Conservation (phyloP, 1,140 invertebrate genomes). For the Oreohelix idahoensis region DNA sequence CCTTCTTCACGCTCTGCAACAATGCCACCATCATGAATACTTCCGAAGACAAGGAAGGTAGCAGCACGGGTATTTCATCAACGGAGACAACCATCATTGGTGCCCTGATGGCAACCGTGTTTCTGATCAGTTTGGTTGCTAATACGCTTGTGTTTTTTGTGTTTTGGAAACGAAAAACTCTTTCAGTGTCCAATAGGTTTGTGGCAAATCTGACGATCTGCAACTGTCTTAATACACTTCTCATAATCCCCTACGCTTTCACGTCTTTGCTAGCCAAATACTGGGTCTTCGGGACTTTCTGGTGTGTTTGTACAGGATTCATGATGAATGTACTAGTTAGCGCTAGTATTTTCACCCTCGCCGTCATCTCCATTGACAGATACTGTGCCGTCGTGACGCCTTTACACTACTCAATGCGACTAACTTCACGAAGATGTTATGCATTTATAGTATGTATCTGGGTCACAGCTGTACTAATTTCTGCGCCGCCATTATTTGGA, state of each 20-base stretch:
- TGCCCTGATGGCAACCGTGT: constrained; percentile 57
- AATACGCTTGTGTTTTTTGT: constrained; percentile 77
- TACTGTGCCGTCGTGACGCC: constrained; percentile 81
- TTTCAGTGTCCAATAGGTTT: constrained; percentile 81
- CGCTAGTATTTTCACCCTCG: constrained; percentile 81
- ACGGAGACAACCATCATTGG: constrained; percentile 44
- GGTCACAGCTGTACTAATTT: constrained; percentile 70
- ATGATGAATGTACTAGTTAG: constrained; percentile 75
- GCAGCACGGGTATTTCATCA: neutral
- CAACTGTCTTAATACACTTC: constrained; percentile 78
- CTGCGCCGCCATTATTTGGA: constrained; percentile 65
- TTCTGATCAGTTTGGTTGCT: constrained; percentile 72
- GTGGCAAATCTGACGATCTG: constrained; percentile 81
- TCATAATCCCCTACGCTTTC: constrained; percentile 78
- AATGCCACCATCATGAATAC: neutral
- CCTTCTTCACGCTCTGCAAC: neutral
- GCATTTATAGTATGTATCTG: constrained; percentile 81
- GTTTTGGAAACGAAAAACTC: constrained; percentile 76
- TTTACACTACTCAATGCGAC: constrained; percentile 76
- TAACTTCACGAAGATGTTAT: constrained; percentile 82
- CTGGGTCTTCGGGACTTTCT: constrained; percentile 68
- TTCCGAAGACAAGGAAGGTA: no score
- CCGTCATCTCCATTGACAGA: constrained; percentile 88
- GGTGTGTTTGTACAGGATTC: constrained; percentile 75
- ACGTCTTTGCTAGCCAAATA: constrained; percentile 68